These are phyloP conservation scores for Odocoileus hemionus DNA, from an alignment of 2,113 vertebrate species.

Conservation along the genomic window DNA sequence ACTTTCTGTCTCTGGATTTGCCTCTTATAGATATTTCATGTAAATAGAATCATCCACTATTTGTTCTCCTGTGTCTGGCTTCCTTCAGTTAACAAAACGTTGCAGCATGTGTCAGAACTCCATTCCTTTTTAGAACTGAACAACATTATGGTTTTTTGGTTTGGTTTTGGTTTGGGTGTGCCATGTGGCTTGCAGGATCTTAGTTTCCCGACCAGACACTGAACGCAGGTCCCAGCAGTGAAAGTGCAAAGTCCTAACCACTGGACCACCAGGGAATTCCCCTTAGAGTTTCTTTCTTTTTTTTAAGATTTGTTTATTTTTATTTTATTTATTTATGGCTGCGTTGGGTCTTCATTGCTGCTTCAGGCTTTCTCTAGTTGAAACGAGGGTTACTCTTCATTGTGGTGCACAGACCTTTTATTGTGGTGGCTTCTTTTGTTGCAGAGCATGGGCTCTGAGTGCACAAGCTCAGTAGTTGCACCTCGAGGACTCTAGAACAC, in stretches of 20 bases:
- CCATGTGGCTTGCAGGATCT: not conserved
- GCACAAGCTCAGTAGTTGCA: not conserved
- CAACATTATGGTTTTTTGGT: not conserved
- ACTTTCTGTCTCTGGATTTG: not conserved
- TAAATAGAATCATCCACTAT: not conserved
- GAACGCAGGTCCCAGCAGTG: not conserved
- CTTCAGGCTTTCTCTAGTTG: not conserved
- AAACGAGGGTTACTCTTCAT: not conserved
- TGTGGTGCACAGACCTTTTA: not conserved
- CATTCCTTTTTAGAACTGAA: not conserved
- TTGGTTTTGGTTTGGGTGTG: not conserved
- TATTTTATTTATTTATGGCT: not conserved
- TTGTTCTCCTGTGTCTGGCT: not conserved
- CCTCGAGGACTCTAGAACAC: not conserved
- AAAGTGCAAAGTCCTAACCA: not conserved
- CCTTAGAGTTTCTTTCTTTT: not conserved
- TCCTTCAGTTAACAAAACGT: not conserved
- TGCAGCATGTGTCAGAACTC: not conserved
- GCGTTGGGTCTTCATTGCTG: not conserved
- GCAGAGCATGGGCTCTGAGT: not conserved
- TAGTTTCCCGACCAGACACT: not conserved
- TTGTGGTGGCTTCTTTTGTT: not conserved
- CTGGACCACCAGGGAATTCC: not conserved
- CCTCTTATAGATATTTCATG: not conserved
- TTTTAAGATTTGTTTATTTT: not conserved